Conservation (phyloP, 2,888 invertebrate species). For the Acronicta alni region DNA sequence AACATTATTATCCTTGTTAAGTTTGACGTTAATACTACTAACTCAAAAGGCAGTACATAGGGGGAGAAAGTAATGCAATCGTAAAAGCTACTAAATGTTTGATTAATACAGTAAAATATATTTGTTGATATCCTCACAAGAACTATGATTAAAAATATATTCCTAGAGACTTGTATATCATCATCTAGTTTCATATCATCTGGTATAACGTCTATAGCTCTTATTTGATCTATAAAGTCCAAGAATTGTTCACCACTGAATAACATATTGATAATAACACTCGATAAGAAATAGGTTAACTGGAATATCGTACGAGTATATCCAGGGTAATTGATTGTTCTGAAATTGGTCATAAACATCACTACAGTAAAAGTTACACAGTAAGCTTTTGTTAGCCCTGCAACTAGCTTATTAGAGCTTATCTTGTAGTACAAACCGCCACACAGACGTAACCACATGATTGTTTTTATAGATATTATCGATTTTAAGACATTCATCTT, state of each 20-base stretch:
- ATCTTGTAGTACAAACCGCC: constrained; percentile 5
- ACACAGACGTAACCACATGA: constrained; percentile 1
- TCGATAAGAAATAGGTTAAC: background rate
- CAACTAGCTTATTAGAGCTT: background rate
- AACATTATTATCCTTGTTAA: constrained; percentile 7
- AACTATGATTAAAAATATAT: background rate
- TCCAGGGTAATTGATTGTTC: no score
- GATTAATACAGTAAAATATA: background rate
- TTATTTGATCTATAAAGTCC: background rate
- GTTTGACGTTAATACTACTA: background rate
- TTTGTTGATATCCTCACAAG: background rate
- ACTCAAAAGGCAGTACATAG: background rate
- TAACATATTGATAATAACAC: background rate
- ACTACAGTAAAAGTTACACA: background rate
- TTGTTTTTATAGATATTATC: constrained; percentile 3
- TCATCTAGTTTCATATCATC: background rate
- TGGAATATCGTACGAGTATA: background rate
- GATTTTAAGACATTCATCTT: constrained; percentile 2
- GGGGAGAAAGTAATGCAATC: background rate
- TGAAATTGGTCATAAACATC: background rate
- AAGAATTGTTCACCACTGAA: background rate
- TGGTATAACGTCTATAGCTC: background rate
- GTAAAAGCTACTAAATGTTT: background rate
- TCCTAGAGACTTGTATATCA: background rate
- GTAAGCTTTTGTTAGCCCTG: background rate